phyloP scores from a whole-genome alignment of 2,888 invertebrate genomes.

The Sabatieria punctata region DNA sequence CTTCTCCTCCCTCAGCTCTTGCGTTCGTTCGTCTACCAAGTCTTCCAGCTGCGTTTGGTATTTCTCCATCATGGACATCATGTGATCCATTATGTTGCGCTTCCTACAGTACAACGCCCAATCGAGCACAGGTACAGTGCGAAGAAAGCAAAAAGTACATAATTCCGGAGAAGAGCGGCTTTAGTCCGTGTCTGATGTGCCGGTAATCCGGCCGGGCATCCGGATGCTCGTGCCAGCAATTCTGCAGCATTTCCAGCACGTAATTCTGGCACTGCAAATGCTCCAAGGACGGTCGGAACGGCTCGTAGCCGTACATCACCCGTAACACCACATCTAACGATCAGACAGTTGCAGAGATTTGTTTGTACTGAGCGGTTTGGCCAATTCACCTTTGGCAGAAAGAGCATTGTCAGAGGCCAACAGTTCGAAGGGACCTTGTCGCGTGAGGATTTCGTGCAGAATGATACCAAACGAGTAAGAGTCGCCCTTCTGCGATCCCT shows the following conservation, averaged over 20 bases:
- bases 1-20: constrained; percentile 72
- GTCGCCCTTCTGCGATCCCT: constrained; percentile 73
- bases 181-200: constrained; percentile 53
- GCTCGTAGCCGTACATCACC: constrained; percentile 45
- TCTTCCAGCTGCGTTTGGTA: constrained; percentile 87
- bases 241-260: constrained; percentile 57
- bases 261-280: constrained; percentile 60
- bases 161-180: constrained; percentile 46
- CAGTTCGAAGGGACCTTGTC: constrained; percentile 63
- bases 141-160: constrained; percentile 5
- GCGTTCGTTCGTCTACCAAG: constrained; percentile 74
- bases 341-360: not conserved
- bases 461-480: constrained; percentile 92
- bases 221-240: constrained; percentile 65
- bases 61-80: constrained; percentile 95
- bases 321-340: constrained; percentile 61
- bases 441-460: constrained; percentile 74
- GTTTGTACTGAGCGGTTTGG: not conserved
- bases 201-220: constrained; percentile 61
- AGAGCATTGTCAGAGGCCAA: too few species aligned
- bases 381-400: too few species aligned
- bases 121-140: not conserved
- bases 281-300: constrained; percentile 50
- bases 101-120: constrained; percentile 4
- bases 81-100: constrained; percentile 62